A percentile compares a stretch with the other conserved stretches of the same genome.
Evolutionary conservation across 2,113 vertebrate genomes (phyloP).

Genomic region (Syrrhaptes paradoxus): DNA sequence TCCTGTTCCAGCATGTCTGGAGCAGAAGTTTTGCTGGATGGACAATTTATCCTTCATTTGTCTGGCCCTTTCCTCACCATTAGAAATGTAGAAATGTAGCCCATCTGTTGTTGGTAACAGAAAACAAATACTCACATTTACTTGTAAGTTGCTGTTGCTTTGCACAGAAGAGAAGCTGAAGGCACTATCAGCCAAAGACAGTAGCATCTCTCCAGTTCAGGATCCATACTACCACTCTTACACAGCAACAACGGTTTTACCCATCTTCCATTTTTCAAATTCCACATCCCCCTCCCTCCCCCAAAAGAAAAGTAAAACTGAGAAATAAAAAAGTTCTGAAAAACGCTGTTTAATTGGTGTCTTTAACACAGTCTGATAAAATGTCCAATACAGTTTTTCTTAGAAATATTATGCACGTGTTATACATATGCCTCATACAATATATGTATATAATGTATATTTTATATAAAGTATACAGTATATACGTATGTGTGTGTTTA

Average conservation of each 20-base stretch:
- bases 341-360: neutral
- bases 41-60: neutral
- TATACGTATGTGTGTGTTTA: neutral
- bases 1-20: neutral
- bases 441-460: neutral
- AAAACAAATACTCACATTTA: neutral
- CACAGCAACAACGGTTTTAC: neutral
- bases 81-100: neutral
- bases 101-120: neutral
- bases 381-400: neutral
- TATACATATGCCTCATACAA: neutral
- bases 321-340: neutral
- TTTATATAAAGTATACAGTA: neutral
- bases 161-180: neutral
- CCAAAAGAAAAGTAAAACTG: rapidly evolving
- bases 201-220: neutral
- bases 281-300: no score
- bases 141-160: neutral
- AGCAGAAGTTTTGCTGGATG: neutral
- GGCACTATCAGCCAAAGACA: neutral
- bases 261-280: neutral
- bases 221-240: neutral
- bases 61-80: neutral
- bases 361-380: neutral
- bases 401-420: neutral